Conservation (phyloP, 2,888 invertebrate species). For the Drosophila nr. medialis region DNA sequence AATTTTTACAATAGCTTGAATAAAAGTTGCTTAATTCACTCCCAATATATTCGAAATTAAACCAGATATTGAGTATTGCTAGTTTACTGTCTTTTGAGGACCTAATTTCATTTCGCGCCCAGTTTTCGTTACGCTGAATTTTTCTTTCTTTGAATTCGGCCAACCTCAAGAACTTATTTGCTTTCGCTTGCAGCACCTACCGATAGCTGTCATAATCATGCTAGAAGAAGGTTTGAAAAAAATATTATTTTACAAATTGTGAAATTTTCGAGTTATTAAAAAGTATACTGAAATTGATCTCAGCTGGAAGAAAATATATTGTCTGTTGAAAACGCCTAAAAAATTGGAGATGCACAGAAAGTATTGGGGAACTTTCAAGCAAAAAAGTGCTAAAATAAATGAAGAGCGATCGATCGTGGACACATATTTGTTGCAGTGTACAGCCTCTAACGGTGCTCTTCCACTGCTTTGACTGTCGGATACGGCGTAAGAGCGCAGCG, state of each 20-base stretch:
- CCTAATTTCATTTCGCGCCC: too few species aligned
- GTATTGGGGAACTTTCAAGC: not conserved
- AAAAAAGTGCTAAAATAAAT: not conserved
- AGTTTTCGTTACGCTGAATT: too few species aligned
- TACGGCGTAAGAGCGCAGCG: slow-evolving; percentile 52
- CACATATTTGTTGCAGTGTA: not conserved
- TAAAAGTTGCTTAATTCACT: not conserved
- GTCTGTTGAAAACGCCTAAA: not conserved
- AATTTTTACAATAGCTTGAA: too few species aligned
- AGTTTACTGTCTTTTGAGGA: too few species aligned
- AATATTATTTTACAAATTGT: not conserved
- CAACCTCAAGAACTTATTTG: not conserved
- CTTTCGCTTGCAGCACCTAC: too few species aligned
- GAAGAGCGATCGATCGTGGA: not conserved
- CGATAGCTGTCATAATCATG: too few species aligned
- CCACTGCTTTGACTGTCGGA: slow-evolving; percentile 44
- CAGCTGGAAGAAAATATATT: too few species aligned
- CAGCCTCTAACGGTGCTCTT: not conserved
- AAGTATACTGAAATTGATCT: accelerated
- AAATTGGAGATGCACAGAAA: not conserved
- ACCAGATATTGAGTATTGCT: too few species aligned
- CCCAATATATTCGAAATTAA: not conserved
- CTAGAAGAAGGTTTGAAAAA: too few species aligned
- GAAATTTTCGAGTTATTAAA: not conserved
- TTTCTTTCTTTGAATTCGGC: too few species aligned